A percentile compares a stretch with the other conserved stretches of the same genome.
phyloP scores from a whole-genome alignment of 2,113 vertebrate species.

The Bathybates hornii region DNA sequence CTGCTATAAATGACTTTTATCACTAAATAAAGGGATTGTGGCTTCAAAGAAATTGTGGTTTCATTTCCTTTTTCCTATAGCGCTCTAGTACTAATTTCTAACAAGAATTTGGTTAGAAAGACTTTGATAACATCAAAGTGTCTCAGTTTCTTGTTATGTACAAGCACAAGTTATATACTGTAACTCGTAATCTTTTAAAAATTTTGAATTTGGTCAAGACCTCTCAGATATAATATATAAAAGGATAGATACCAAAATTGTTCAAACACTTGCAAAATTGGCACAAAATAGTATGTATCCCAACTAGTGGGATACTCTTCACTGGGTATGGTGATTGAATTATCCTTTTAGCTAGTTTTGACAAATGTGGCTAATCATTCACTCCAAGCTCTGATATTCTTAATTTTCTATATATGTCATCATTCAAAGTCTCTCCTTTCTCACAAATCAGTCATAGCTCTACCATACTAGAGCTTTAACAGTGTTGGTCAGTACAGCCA shows the following conservation, averaged over 20 bases:
- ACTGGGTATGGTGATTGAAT: not conserved
- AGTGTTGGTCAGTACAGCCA: not conserved
- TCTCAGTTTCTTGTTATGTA: not conserved
- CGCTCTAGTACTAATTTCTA: not conserved
- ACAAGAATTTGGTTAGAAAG: not conserved
- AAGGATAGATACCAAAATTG: not conserved
- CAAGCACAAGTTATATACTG: not conserved
- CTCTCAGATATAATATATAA: not conserved
- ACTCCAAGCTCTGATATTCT: not conserved
- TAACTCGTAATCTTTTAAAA: not conserved
- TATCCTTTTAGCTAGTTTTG: not conserved
- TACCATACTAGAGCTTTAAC: not conserved
- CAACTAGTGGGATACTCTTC: not conserved
- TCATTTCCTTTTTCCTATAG: slow-evolving; percentile 25
- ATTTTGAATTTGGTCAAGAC: not conserved
- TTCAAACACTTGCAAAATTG: not conserved
- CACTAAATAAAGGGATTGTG: slow-evolving; percentile 41
- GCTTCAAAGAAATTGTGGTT: slow-evolving; percentile 20
- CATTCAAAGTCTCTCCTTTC: not conserved
- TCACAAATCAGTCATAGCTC: not conserved
- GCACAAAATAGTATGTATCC: not conserved
- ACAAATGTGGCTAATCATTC: not conserved
- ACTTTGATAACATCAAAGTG: not conserved
- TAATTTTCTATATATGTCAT: not conserved
- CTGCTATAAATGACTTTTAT: not conserved